Base-by-base conservation (phyloP, 2,797 vertebrate species). In the Micrastur ruficollis region DNA sequence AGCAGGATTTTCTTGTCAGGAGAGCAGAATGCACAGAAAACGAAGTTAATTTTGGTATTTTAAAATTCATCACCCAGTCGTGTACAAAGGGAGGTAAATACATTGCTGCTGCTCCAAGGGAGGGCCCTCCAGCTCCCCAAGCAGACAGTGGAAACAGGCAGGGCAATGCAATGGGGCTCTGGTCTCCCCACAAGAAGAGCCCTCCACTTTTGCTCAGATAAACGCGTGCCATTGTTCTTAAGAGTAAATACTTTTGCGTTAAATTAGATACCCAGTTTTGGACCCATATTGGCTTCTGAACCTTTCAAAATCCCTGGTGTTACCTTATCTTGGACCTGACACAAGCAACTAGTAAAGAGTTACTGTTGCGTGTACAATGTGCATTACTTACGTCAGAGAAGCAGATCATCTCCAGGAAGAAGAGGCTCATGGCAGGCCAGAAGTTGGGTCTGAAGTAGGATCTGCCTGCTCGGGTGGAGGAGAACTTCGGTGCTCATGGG, bases 1-100 rank as follows among this genome's bases (percentile, higher is more conserved):
- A 68, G 90, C 0, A 17, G 75, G 85, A 96, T 96, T 96, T 96
- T 94, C 91, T 93, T 91, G 91, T 95, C 93, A 95, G 91, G 56
- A 94, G 62, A 86, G 71, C 65, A 81, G 91, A 90, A 94, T 72
- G 72, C 75, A 84, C 36, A 76, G 75, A 67, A 97, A 96, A 96
- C 52, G 44, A 96, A 94, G 84, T 89, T 93, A 96, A 94, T 94
- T 94, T 83, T 2, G 11, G 20, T 29, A 72, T 85, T 94, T 93
- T 73, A 91, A 93, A 93, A 95, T 94, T 93, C 70, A 75, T 81
- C 58, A 70, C 29, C 40, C 50, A 31, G 38, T 59, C 27, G 53
- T 56, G 10, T 46, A 81, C 3, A 27, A 53, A 94, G 58, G 16
- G 15, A 79, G 23, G 81, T 36, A 79, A 71, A 88, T 62, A 32